Base-by-base conservation (phyloP, 2,797 vertebrate species). In the Periophthalmus magnuspinnatus region DNA sequence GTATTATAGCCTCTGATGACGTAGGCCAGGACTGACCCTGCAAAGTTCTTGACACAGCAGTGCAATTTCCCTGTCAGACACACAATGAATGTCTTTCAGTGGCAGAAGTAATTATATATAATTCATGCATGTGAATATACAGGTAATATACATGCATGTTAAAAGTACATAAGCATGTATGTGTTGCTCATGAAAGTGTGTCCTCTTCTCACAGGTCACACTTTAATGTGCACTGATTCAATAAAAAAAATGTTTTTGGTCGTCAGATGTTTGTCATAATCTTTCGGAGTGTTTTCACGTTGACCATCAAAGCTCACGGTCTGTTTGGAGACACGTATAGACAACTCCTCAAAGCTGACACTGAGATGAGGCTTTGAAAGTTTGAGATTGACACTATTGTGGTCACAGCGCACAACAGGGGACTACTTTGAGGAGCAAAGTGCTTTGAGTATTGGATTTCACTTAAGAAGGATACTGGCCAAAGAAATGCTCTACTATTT, bases 341-440 rank as follows among this genome's bases (percentile, higher is more conserved):
- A 90, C 91, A 89, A 84, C 88, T 80, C 74, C 89, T 91, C 86
- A 88, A 84, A 87, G 74, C 80, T 88, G 83, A 90, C 84, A 83
- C 83, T 19, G 67, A 84, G 86, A 92, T 82, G 84, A 85, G 83
- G 85, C 88, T 92, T 92, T 92, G 87, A 89, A 92, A 86, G 85
- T 86, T 81, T 58, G 60, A 93, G 91, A 93, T 88, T 93, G 93
- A 92, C 92, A 92, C 90, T 90, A 84, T 89, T 90, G 91, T 92
- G 91, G 90, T 86, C 88, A 90, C 91, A 92, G 82, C 82, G 90
- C 92, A 90, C 92, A 92, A 92, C 93, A 92, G 91, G 92, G 91
- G 86, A 81, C 81, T 79, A 90, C 91, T 93, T 93, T 94, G 89
- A 93, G 91, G 89, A 81, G 83, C 71, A 84, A 85, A 90, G 76